phyloP scores from a whole-genome alignment of 2,113 vertebrate species.

The Xiphorhynchus elegans region DNA sequence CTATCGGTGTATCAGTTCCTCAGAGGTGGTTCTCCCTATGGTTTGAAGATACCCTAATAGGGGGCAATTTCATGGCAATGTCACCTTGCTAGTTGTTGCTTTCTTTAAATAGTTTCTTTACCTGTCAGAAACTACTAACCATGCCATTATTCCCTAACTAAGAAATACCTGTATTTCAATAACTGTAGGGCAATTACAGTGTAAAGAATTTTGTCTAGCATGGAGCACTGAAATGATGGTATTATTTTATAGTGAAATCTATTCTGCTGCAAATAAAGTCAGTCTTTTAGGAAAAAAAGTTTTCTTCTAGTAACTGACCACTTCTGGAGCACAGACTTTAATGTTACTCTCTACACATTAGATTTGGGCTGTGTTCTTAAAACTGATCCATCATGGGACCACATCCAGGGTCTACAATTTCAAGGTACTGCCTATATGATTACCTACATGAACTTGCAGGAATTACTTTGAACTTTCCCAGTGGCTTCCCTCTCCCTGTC shows the following conservation, averaged over 20 bases:
- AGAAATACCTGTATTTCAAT: background rate
- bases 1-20: background rate
- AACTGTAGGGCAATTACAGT: background rate
- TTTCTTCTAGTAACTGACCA: background rate
- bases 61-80: background rate
- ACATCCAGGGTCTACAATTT: background rate
- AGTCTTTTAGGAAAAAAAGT: background rate
- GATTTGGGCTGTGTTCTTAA: background rate
- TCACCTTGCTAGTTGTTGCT: background rate
- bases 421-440: background rate
- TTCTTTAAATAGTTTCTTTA: background rate
- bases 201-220: background rate
- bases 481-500: fast-evolving
- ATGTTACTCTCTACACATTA: background rate
- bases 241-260: background rate
- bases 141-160: background rate
- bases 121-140: background rate
- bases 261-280: background rate
- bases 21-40: background rate
- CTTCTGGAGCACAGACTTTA: background rate
- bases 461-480: background rate
- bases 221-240: background rate
- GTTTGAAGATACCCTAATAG: fast-evolving
- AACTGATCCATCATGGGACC: fast-evolving
- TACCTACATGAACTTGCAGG: background rate